These are phyloP conservation scores for Musca domestica DNA, from an alignment of 1,140 invertebrate genomes.

Conservation along the genomic window DNA sequence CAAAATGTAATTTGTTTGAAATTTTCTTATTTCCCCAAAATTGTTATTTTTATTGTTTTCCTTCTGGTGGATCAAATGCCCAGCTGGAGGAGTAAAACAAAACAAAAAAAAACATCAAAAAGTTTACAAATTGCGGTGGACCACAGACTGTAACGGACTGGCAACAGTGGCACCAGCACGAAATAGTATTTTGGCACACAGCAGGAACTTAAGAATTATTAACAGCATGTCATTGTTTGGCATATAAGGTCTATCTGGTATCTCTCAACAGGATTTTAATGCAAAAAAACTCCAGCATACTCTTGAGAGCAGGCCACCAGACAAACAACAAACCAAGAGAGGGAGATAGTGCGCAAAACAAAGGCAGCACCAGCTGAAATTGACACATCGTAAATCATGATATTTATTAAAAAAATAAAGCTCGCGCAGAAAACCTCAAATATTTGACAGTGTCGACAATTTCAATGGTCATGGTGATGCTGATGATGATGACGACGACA, in stretches of 20 bases:
- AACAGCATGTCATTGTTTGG: too few relatives aligned
- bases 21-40: too few relatives aligned
- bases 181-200: neutral
- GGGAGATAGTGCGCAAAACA: too few relatives aligned
- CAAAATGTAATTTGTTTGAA: too few relatives aligned
- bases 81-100: neutral
- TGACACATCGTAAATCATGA: constrained; percentile 29
- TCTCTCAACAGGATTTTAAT: neutral
- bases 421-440: neutral
- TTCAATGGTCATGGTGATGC: too few relatives aligned
- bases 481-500: too few relatives aligned
- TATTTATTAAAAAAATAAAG: constrained; percentile 26
- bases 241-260: neutral
- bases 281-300: neutral
- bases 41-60: too few relatives aligned
- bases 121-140: constrained; percentile 20
- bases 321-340: neutral
- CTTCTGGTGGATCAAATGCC: too few relatives aligned
- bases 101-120: too few relatives aligned
- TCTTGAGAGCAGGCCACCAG: too few relatives aligned
- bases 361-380: constrained; percentile 21
- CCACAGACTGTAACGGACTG: constrained; percentile 6
- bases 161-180: neutral
- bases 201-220: neutral
- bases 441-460: too few relatives aligned